A percentile compares a stretch with the other conserved stretches of the same genome.
These are phyloP conservation scores for Hiodon alosoides DNA, from an alignment of 2,113 vertebrate genomes.

Conservation along the genomic window DNA sequence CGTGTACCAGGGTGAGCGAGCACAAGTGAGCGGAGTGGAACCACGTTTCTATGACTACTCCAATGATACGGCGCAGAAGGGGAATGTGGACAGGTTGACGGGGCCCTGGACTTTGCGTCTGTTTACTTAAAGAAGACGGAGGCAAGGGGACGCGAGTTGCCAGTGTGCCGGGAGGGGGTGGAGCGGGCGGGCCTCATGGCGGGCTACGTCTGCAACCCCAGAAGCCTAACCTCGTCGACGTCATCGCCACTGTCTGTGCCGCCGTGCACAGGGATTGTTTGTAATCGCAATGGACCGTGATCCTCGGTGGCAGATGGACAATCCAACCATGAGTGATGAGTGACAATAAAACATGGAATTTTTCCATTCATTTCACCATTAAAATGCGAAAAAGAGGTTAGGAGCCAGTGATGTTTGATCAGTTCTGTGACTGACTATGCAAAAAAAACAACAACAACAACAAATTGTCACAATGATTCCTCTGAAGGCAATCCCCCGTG, in stretches of 20 bases:
- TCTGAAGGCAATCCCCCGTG: too few species aligned
- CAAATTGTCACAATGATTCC: too few species aligned
- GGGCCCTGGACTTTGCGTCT: constrained; percentile 69
- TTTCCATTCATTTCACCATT: too few species aligned
- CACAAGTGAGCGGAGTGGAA: constrained; percentile 64
- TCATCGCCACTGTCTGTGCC: constrained; percentile 77
- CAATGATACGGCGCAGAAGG: constrained; percentile 71
- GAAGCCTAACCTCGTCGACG: constrained; percentile 48
- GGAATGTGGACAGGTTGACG: constrained; percentile 67
- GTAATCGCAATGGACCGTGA: too few species aligned
- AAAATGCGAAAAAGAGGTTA: too few species aligned
- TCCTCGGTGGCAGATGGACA: too few species aligned
- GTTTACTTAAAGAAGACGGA: constrained; percentile 86
- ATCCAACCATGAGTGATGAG: too few species aligned
- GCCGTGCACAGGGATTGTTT: constrained; percentile 43
- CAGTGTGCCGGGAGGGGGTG: constrained; percentile 60
- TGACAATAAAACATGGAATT: too few species aligned
- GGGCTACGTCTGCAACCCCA: constrained; percentile 67
- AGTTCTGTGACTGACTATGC: too few species aligned
- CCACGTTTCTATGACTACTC: constrained; percentile 53
- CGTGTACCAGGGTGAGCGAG: constrained; percentile 61
- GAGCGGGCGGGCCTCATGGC: constrained; percentile 76
- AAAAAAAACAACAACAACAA: too few species aligned
- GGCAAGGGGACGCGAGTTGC: constrained; percentile 61
- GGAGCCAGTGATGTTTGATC: too few species aligned